Evolutionary conservation across 1,140 invertebrate species (phyloP).

Genomic region (Coptotermes formosanus): DNA sequence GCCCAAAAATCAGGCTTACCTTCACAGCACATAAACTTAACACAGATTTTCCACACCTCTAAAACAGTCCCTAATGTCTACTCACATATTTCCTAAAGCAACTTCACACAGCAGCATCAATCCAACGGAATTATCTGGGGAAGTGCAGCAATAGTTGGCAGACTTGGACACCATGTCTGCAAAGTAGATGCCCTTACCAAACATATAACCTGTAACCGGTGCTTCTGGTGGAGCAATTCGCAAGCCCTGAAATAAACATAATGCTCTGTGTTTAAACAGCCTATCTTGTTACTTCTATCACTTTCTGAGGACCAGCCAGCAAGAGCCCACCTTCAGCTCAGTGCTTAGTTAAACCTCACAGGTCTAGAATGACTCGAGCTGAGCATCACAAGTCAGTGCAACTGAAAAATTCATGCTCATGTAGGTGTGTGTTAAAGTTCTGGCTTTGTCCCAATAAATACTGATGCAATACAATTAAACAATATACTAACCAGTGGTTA

Average conservation of each 20-base stretch:
- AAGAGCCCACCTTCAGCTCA: neutral
- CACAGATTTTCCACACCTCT: no score
- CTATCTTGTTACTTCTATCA: no score
- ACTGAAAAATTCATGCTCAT: no score
- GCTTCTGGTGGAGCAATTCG: constrained; percentile 96
- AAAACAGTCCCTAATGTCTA: constrained; percentile 31
- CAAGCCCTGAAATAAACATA: constrained; percentile 64
- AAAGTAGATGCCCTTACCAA: constrained; percentile 95
- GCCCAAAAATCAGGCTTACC: no score
- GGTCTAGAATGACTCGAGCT: neutral
- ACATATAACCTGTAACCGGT: constrained; percentile 96
- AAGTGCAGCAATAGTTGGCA: constrained; percentile 94
- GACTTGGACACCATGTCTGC: constrained; percentile 99
- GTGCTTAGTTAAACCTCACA: neutral
- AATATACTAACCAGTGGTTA: no score
- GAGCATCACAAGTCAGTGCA: no score
- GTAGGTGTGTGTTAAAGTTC: no score
- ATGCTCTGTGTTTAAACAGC: no score
- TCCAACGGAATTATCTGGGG: constrained; percentile 66
- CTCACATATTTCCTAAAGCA: constrained; percentile 88
- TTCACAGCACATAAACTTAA: no score
- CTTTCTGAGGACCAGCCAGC: neutral
- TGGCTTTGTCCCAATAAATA: no score
- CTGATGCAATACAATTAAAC: no score
- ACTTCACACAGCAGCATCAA: constrained; percentile 93